Base-by-base conservation (phyloP, 2,888 invertebrate genomes). In the Serripes groenlandicus region DNA sequence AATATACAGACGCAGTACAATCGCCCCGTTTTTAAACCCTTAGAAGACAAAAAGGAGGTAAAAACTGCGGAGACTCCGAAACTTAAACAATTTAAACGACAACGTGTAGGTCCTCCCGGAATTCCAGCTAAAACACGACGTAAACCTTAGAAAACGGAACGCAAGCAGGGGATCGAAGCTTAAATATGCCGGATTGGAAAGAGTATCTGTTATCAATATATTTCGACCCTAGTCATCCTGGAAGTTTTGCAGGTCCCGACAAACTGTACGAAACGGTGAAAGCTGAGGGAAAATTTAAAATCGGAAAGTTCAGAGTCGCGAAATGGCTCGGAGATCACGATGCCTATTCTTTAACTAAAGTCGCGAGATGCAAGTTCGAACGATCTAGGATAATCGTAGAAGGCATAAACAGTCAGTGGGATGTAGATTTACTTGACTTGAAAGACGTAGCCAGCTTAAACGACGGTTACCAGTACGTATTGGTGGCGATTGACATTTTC, bases 401-500 rank as follows among this genome's bases (percentile, higher is more conserved):
- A 73, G 81, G 77, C n/a, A 0, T 78, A 37, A 73, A 77, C 68
- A 69, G 74, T 52, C 69, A 62, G 35, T 81, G 81, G 77, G 81
- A 81, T 35, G 69, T 64, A 3, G 77, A 77, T 56, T 18, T 75
- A 21, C 72, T 76, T 56, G 81, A 81, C 42, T 68, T 81, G 72
- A 32, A 49, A 26, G 37, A 56, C 30, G 70, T 81, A 42, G 72
- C 60, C 18, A 30, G 34, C 4, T 5, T 66, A 15, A 81, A 81
- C 74, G 76, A 76, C 28, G 76, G 69, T 9, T 42, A 58, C n/a
- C 52, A 71, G 30, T 81, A 81, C 37, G 34, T 72, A 1, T 68
- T 68, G 42, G 68, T 68, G 26, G 35, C 37, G 9, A 68, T 68
- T n/a, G 68, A 68, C 42, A 23, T 68, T 9, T 68, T 68, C 37